Percentiles rank a stretch among this genome's conserved stretches.
These are phyloP conservation scores for Leptinotarsa defecta DNA, from an alignment of 1,140 invertebrate genomes.

Conservation along the genomic window DNA sequence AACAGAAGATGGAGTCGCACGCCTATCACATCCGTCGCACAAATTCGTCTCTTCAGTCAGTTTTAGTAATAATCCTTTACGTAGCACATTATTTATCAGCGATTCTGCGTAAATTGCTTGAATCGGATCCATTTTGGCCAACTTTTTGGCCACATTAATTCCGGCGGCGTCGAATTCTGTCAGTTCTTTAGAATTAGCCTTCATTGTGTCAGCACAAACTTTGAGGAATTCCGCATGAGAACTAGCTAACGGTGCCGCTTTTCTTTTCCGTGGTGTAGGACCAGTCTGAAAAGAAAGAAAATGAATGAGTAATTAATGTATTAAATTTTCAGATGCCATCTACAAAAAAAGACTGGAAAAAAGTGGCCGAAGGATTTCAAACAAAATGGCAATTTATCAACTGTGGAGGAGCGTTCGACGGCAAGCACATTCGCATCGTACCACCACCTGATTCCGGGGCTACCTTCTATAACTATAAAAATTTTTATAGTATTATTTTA, in stretches of 20 bases:
- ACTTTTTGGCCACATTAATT: neutral
- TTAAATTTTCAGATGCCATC: constrained; percentile 19
- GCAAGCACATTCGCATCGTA: constrained; percentile 20
- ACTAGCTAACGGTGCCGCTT: neutral
- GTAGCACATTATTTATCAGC: constrained; percentile 2
- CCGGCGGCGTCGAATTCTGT: constrained; percentile 4
- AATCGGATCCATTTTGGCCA: constrained; percentile 6
- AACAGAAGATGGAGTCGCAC: neutral
- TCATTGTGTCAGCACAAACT: neutral
- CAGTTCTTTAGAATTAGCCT: neutral
- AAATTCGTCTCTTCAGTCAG: neutral
- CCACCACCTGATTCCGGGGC: constrained; percentile 19
- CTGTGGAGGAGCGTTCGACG: constrained; percentile 29
- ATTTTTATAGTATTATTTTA: constrained; percentile 24
- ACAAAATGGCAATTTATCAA: constrained; percentile 24
- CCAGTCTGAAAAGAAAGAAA: neutral
- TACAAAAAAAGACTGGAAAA: constrained; percentile 19
- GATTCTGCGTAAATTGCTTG: constrained; percentile 11
- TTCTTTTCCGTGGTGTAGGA: neutral
- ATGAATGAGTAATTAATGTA: neutral
- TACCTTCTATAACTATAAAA: constrained; percentile 22
- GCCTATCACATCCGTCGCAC: neutral
- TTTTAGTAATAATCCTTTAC: neutral
- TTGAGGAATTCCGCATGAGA: neutral
- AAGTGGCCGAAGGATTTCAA: constrained; percentile 16